Conservation (phyloP, 92 coral and sea anemone species). For the Epizoanthus stellaris region DNA sequence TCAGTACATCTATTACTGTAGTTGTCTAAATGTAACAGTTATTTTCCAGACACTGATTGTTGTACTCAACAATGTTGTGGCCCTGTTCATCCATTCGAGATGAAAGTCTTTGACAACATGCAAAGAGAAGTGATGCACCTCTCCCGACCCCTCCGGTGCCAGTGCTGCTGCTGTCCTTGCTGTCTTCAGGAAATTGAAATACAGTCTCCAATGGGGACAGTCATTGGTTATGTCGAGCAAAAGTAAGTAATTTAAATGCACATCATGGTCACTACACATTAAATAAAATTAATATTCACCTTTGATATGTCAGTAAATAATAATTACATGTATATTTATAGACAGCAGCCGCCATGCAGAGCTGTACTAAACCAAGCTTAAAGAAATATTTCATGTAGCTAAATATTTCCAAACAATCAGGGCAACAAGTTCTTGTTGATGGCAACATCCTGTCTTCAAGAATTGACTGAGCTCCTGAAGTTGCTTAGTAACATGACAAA, state of each 20-base stretch:
- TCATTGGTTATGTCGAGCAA: slow-evolving; percentile 92
- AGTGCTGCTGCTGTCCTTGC: slow-evolving; percentile 88
- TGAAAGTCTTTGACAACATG: slow-evolving; percentile 81
- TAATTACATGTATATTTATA: too few relatives aligned
- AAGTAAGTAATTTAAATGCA: slow-evolving; percentile 50
- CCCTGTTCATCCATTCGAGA: slow-evolving; percentile 95
- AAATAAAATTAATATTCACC: neutral
- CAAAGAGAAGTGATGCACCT: slow-evolving; percentile 92
- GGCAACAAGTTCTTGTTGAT: too few relatives aligned
- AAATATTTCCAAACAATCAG: too few relatives aligned
- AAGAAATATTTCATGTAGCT: too few relatives aligned
- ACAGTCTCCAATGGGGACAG: slow-evolving; percentile 92
- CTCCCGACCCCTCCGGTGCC: slow-evolving; percentile 93
- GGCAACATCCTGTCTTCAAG: too few relatives aligned
- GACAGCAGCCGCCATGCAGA: too few relatives aligned
- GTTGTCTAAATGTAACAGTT: neutral
- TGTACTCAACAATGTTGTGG: slow-evolving; percentile 98
- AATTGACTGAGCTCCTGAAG: too few relatives aligned
- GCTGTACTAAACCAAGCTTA: too few relatives aligned
- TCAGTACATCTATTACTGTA: neutral
- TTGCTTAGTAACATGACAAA: too few relatives aligned
- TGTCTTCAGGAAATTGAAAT: slow-evolving; percentile 92
- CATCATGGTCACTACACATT: too few relatives aligned
- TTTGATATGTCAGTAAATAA: neutral
- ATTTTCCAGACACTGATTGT: slow-evolving; percentile 84